Percentiles rank a stretch among this genome's conserved stretches.
Conservation (phyloP, 2,113 vertebrate genomes). For the Strigops habroptila region DNA sequence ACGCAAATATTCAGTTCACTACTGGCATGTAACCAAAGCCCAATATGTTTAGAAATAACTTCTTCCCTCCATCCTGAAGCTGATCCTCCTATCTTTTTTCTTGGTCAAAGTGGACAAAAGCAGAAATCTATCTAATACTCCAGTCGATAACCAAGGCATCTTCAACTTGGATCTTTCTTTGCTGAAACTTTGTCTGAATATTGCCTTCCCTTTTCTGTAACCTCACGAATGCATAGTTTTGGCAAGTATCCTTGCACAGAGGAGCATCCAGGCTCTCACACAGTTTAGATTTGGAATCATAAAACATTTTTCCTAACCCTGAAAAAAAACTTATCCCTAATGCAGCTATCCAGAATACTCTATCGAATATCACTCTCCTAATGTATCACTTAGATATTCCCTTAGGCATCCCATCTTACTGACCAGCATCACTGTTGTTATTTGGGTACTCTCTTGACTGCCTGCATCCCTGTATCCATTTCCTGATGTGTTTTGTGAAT, state of each 20-base stretch:
- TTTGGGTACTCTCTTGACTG: background rate
- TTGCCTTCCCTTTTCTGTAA: background rate
- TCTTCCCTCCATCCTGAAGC: background rate
- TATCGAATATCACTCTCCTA: background rate
- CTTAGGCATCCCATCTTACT: background rate
- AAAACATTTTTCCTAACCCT: background rate
- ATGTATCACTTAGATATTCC: background rate
- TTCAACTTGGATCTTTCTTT: background rate
- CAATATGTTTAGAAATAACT: background rate
- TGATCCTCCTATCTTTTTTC: background rate
- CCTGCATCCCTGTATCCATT: background rate
- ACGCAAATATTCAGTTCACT: background rate
- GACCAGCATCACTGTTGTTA: background rate
- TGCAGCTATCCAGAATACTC: background rate
- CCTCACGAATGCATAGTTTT: background rate
- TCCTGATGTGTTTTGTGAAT: background rate
- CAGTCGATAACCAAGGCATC: background rate
- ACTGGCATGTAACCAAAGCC: background rate
- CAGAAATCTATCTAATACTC: background rate
- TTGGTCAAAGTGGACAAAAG: background rate
- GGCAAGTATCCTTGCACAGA: background rate
- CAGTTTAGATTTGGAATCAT: background rate
- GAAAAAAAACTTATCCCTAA: background rate
- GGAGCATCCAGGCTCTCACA: background rate
- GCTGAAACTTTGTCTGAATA: background rate